Percentiles rank a stretch among this genome's conserved stretches.
These are phyloP conservation scores for Silurus aristotelis DNA, from an alignment of 2,797 vertebrate genomes.

Conservation along the genomic window DNA sequence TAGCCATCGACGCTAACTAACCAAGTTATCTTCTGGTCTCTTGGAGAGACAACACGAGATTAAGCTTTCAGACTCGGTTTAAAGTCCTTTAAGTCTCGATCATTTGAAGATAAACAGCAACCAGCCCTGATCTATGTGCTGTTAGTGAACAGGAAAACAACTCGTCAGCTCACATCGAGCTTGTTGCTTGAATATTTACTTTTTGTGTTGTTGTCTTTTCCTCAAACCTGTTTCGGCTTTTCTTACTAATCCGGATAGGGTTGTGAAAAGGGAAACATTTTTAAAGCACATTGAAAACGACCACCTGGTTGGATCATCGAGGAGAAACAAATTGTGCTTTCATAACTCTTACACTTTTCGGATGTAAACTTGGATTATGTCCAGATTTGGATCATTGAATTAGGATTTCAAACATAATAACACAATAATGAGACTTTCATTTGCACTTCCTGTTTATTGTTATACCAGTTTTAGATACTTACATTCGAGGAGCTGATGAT, in stretches of 20 bases:
- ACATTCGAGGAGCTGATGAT: background rate
- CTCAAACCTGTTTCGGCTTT: no score
- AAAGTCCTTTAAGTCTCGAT: background rate
- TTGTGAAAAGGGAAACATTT: background rate
- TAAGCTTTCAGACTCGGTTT: background rate
- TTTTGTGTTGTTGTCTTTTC: background rate
- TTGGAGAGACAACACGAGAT: background rate
- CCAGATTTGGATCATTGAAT: background rate
- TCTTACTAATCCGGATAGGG: background rate
- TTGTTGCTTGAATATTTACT: background rate
- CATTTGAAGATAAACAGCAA: background rate
- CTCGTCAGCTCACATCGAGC: background rate
- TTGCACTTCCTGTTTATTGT: background rate
- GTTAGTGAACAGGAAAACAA: background rate
- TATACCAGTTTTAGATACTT: background rate
- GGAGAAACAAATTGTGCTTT: background rate
- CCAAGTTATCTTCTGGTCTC: background rate
- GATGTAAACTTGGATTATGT: background rate
- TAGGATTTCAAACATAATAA: background rate
- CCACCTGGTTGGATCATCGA: no score
- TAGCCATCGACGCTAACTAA: constrained; percentile 29
- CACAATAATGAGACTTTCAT: background rate
- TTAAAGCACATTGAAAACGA: background rate
- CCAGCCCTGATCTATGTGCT: background rate
- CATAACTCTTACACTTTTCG: background rate